Evolutionary conservation across 2,113 vertebrate genomes (phyloP).

Genomic region (Heliornis fulica): DNA sequence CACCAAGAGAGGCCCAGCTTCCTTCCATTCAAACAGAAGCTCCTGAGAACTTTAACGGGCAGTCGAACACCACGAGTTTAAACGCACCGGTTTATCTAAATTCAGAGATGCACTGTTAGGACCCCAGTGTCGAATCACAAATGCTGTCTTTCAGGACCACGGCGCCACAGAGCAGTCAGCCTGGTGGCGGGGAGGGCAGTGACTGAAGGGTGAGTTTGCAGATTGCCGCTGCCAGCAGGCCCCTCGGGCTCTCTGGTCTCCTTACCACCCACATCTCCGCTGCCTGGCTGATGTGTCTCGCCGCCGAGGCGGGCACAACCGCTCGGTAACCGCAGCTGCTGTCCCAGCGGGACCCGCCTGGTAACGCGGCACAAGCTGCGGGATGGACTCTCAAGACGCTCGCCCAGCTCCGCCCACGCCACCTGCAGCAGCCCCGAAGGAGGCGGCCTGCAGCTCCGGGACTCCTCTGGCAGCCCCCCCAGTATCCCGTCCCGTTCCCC

Average conservation of each 20-base stretch:
- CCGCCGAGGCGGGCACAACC: neutral
- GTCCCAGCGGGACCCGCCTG: fast-evolving
- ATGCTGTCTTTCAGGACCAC: neutral
- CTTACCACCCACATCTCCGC: fast-evolving
- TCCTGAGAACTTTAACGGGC: neutral
- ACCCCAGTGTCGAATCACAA: neutral
- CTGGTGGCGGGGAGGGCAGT: fast-evolving
- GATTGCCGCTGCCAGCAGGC: fast-evolving
- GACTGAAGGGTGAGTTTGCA: neutral
- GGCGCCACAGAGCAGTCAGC: neutral
- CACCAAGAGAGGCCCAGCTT: neutral
- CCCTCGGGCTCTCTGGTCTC: neutral
- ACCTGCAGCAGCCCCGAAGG: neutral
- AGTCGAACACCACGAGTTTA: neutral
- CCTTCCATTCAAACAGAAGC: neutral
- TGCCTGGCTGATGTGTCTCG: neutral
- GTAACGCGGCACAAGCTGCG: no score
- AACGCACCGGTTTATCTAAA: neutral
- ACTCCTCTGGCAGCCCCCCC: neutral
- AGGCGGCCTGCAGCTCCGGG: neutral
- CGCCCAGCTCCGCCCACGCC: neutral
- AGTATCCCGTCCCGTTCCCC: no score
- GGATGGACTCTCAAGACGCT: neutral
- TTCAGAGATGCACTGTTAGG: neutral
- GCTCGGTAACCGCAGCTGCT: neutral